phyloP scores from a whole-genome alignment of 1,140 invertebrate species.

The Drosophila lowei region DNA sequence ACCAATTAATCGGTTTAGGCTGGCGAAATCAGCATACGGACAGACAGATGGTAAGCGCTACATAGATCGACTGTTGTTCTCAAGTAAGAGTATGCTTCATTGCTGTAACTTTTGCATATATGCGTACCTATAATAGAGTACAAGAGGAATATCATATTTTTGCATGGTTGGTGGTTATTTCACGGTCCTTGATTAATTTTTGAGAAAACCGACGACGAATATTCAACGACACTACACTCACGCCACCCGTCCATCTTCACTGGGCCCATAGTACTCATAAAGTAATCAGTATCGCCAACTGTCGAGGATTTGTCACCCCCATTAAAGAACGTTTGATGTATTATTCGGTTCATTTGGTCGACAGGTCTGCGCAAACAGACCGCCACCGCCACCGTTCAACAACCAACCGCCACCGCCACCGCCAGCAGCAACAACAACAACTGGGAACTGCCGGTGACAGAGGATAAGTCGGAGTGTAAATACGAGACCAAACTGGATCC shows the following conservation, averaged over 20 bases:
- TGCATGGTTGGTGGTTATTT: conserved; percentile 18
- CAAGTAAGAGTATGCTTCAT: neutral
- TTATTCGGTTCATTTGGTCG: conserved; percentile 83
- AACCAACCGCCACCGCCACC: conserved; percentile 33
- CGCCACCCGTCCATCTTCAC: conserved; percentile 1
- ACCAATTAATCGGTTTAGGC: conserved; percentile 8
- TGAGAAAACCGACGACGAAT: conserved; percentile 19
- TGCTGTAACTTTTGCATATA: neutral
- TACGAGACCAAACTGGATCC: conserved; percentile 44
- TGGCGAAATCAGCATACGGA: neutral
- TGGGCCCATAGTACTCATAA: conserved; percentile 19
- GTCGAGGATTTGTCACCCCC: conserved; percentile 81
- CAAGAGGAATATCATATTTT: conserved; percentile 27
- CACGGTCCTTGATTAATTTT: conserved; percentile 52
- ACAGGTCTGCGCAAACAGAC: conserved; percentile 82
- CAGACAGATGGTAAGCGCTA: neutral
- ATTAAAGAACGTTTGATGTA: conserved; percentile 82
- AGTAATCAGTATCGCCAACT: conserved; percentile 73
- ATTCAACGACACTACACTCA: conserved; percentile 21
- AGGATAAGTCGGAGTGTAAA: conserved; percentile 47
- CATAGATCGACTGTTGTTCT: neutral
- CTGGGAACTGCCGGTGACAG: conserved; percentile 57
- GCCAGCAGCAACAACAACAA: conserved; percentile 15
- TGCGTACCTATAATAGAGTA: neutral
- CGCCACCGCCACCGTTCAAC: conserved; percentile 42